A percentile compares a stretch with the other conserved stretches of the same genome.
These are phyloP conservation scores for Nasalis larvatus DNA, from an alignment of 2,113 vertebrate species.

Conservation along the genomic window DNA sequence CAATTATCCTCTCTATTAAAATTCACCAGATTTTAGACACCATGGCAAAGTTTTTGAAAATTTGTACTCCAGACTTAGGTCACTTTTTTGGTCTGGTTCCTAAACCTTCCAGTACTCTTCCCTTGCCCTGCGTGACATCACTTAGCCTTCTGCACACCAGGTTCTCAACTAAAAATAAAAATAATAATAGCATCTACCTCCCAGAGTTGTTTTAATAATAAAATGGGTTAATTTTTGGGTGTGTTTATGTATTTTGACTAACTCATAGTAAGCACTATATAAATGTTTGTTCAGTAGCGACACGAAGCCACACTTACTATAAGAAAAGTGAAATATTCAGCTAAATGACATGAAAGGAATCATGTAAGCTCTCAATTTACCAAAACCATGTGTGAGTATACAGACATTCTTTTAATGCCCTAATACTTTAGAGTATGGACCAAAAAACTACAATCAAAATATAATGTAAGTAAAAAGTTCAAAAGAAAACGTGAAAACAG, in stretches of 20 bases:
- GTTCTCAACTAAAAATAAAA: not conserved
- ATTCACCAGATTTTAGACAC: not conserved
- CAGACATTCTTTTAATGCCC: not conserved
- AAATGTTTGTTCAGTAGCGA: not conserved
- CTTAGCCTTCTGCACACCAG: not conserved
- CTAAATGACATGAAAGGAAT: not conserved
- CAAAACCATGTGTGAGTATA: not conserved
- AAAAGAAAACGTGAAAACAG: not conserved
- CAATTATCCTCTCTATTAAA: not conserved
- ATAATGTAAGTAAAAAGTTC: not conserved
- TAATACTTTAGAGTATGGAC: not conserved
- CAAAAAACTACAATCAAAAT: not conserved
- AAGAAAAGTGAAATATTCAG: not conserved
- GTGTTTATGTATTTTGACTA: not conserved
- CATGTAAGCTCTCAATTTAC: not conserved
- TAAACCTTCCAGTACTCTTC: not conserved
- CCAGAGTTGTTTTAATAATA: not conserved
- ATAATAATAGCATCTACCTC: not conserved
- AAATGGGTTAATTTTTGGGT: not conserved
- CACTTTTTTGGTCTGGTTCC: not conserved
- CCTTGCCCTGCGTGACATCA: rapidly evolving
- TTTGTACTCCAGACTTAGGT: not conserved
- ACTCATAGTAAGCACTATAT: not conserved
- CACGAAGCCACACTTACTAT: not conserved
- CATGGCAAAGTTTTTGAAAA: not conserved